Conservation (phyloP, 2,888 invertebrate genomes). For the Limnephilus lunatus region DNA sequence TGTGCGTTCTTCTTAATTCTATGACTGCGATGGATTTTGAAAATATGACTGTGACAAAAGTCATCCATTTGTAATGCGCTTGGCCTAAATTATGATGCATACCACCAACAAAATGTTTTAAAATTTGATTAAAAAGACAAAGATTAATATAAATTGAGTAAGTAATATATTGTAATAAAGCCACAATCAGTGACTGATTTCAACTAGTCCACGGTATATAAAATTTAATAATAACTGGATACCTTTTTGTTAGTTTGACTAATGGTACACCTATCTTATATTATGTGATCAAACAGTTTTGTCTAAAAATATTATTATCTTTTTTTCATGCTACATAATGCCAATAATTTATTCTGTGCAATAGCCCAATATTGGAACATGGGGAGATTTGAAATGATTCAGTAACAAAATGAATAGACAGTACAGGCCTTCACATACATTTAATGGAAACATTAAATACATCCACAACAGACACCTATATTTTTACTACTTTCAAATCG, state of each 20-base stretch:
- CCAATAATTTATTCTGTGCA: not conserved
- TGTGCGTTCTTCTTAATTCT: too few species aligned
- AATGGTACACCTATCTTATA: not conserved
- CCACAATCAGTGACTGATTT: not conserved
- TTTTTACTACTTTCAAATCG: slow-evolving; percentile 18
- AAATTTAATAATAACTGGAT: not conserved
- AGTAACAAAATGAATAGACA: not conserved
- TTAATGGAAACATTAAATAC: slow-evolving; percentile 41
- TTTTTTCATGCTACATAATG: not conserved
- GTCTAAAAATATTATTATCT: not conserved
- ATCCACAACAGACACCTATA: slow-evolving; percentile 30
- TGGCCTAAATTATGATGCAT: not conserved
- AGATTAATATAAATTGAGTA: not conserved
- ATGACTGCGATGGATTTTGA: too few species aligned
- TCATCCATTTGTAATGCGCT: too few species aligned
- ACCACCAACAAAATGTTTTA: not conserved
- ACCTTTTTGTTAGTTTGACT: not conserved
- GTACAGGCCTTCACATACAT: not conserved
- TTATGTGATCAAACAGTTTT: not conserved
- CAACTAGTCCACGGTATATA: not conserved
- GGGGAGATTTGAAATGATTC: not conserved
- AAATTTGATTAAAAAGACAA: not conserved
- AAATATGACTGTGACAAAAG: too few species aligned
- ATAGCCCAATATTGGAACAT: not conserved
- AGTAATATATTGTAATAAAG: not conserved